Conservation (phyloP, 2,888 invertebrate species). For the Bugulina stolonifera region DNA sequence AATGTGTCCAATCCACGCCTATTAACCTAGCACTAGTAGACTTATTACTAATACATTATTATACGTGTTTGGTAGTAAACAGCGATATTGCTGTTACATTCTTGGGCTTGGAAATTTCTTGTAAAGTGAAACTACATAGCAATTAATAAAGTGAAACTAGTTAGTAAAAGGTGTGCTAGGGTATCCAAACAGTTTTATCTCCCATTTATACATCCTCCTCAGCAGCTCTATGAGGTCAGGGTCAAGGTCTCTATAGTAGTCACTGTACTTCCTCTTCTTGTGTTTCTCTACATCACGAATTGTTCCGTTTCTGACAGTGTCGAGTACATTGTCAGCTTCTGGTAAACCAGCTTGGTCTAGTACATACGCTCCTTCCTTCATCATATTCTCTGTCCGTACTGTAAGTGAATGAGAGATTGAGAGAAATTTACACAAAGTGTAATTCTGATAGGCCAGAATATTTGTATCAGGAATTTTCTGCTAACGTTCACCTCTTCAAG, state of each 20-base stretch:
- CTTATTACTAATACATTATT: too few species aligned
- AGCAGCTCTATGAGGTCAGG: background rate
- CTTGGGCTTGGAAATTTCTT: too few species aligned
- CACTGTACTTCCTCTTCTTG: background rate
- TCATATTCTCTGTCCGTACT: conserved; percentile 24
- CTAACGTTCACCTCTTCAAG: too few species aligned
- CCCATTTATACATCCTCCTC: conserved; percentile 1
- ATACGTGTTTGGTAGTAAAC: too few species aligned
- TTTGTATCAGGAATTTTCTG: too few species aligned
- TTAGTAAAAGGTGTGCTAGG: conserved; percentile 4
- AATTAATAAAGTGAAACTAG: too few species aligned
- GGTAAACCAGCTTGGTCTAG: background rate
- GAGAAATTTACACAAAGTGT: too few species aligned
- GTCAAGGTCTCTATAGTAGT: conserved; percentile 11
- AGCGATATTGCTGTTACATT: too few species aligned
- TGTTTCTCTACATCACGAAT: conserved; percentile 16
- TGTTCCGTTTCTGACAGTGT: background rate
- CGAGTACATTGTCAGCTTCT: background rate
- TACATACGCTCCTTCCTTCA: conserved; percentile 19
- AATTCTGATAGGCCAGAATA: too few species aligned
- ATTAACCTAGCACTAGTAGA: too few species aligned
- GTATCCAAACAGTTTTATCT: conserved; percentile 18
- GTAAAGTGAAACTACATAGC: too few species aligned
- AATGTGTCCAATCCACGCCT: too few species aligned
- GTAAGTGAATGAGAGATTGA: background rate